Percentiles rank a stretch among this genome's conserved stretches.
Evolutionary conservation across 2,113 vertebrate species (phyloP).

Genomic region (Atlantisia rogersi): DNA sequence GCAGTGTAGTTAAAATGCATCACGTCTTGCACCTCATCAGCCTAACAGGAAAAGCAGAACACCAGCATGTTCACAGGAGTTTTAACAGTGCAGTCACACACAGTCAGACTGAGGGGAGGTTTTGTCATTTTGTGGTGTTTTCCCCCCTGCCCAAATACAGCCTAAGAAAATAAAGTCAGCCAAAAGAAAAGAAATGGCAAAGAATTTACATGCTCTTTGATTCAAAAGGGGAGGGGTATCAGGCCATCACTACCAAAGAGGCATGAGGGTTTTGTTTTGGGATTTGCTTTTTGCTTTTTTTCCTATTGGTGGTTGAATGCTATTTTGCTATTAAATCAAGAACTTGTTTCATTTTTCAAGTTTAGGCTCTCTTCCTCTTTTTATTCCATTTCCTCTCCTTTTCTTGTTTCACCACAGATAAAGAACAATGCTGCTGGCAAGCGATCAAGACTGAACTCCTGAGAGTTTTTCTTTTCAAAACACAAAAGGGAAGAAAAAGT

Average conservation of each 20-base stretch:
- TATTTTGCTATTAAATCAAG: not conserved
- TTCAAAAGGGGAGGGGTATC: not conserved
- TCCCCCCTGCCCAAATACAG: not conserved
- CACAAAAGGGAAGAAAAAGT: not conserved
- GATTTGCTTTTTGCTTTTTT: not conserved
- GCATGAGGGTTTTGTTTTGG: not conserved
- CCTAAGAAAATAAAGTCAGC: not conserved
- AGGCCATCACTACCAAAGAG: not conserved
- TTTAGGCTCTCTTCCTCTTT: not conserved
- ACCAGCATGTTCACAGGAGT: not conserved
- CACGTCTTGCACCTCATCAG: constrained; percentile 88
- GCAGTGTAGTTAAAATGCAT: constrained; percentile 96
- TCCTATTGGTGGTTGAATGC: not conserved
- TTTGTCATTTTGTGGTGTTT: not conserved
- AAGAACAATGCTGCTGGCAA: not conserved
- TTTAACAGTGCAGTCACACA: not conserved
- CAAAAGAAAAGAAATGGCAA: not conserved
- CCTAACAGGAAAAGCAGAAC: constrained; percentile 71
- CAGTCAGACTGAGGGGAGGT: not conserved
- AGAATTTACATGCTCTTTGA: not conserved
- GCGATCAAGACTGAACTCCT: not conserved
- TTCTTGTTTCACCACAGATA: not conserved
- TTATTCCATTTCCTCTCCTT: not conserved
- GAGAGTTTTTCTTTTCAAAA: not conserved
- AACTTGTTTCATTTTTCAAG: not conserved